Evolutionary conservation across 2,888 invertebrate species (phyloP).

Genomic region (Ametastegia equiseti): DNA sequence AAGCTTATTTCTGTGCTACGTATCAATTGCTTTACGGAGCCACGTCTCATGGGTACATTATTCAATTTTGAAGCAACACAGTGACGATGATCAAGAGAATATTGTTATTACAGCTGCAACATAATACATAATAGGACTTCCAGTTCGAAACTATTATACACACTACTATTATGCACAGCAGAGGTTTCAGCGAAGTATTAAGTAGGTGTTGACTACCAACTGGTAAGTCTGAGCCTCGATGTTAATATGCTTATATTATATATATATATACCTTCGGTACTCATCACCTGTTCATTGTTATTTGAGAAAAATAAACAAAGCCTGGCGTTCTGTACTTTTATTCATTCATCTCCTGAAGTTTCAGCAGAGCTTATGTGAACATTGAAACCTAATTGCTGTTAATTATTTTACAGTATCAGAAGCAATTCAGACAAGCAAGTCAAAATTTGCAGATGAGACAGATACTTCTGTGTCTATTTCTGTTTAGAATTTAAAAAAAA

Average conservation of each 20-base stretch:
- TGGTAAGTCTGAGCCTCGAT: not conserved
- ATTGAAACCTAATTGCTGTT: not conserved
- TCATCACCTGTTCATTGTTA: not conserved
- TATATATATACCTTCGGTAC: not conserved
- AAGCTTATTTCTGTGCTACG: not conserved
- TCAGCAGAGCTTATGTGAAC: not conserved
- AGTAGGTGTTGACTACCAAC: not conserved
- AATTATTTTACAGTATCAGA: not conserved
- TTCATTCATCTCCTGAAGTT: not conserved
- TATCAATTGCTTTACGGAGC: not conserved
- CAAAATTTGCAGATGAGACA: not conserved
- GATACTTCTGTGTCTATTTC: no score
- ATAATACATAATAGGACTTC: not conserved
- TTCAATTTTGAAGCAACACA: not conserved
- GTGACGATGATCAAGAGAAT: not conserved
- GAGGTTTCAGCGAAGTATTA: not conserved
- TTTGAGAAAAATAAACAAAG: conserved; percentile 4
- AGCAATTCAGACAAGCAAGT: not conserved
- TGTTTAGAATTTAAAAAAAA: not conserved
- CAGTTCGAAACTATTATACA: conserved; percentile 7
- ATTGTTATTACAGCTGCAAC: conserved; percentile 1
- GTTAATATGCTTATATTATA: not conserved
- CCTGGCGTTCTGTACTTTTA: not conserved
- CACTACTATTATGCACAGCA: not conserved
- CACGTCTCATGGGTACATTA: not conserved